Evolutionary conservation across 2,888 invertebrate species (phyloP).

Genomic region (Melangyna quadrimaculata): DNA sequence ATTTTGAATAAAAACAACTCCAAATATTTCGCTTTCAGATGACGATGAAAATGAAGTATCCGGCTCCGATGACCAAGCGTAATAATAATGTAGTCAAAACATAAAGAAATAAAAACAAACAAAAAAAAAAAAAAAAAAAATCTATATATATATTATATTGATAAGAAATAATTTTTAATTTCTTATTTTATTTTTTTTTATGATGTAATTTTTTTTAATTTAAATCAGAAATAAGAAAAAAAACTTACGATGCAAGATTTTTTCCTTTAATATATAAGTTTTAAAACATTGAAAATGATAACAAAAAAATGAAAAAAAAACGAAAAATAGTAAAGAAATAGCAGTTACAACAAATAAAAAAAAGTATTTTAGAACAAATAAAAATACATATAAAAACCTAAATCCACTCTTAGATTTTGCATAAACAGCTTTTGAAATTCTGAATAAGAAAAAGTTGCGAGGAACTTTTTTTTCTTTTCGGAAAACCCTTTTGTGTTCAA

Average conservation of each 20-base stretch:
- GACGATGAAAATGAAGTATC: conserved; percentile 80
- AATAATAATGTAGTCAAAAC: conserved; percentile 81
- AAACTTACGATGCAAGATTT: conserved; percentile 75
- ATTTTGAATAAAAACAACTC: neutral
- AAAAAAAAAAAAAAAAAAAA: conserved; percentile 72
- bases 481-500: conserved; percentile 48
- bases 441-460: conserved; percentile 16
- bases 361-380: conserved; percentile 69
- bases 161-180: conserved; percentile 81
- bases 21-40: conserved; percentile 74
- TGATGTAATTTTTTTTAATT: conserved; percentile 79
- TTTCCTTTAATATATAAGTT: conserved; percentile 76
- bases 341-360: conserved; percentile 67
- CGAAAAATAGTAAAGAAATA: conserved; percentile 63
- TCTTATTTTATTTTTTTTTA: conserved; percentile 80
- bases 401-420: conserved; percentile 62
- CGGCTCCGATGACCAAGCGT: conserved; percentile 80
- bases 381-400: conserved; percentile 63
- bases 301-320: conserved; percentile 73
- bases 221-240: conserved; percentile 77
- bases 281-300: conserved; percentile 74
- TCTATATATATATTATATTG: conserved; percentile 77
- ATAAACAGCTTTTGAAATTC: conserved; percentile 45
- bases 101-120: conserved; percentile 73
- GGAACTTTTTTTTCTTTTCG: conserved; percentile 33